Evolutionary conservation across 2,797 vertebrate genomes (phyloP).

Genomic region (Danio aesculapii): DNA sequence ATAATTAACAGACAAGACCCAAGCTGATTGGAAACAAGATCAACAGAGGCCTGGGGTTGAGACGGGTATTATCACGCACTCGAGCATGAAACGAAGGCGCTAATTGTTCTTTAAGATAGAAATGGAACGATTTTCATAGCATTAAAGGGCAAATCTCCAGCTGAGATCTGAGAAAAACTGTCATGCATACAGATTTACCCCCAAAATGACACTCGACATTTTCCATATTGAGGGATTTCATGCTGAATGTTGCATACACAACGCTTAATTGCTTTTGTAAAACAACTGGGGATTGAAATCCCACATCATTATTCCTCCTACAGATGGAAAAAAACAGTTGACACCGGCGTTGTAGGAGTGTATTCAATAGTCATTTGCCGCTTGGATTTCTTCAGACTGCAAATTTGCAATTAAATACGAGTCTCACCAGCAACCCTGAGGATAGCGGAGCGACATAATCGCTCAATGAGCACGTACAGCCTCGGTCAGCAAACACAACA

Average conservation of each 20-base stretch:
- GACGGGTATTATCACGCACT: slow-evolving; percentile 33
- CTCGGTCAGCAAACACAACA: slow-evolving; percentile 33
- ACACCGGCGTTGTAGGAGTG: slow-evolving; percentile 38
- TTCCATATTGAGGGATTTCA: slow-evolving; percentile 41
- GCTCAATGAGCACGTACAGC: slow-evolving; percentile 29
- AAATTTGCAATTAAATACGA: slow-evolving; percentile 47
- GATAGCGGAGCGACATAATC: slow-evolving; percentile 12
- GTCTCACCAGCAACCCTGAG: slow-evolving; percentile 30
- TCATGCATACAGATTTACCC: slow-evolving; percentile 37
- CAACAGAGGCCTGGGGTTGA: slow-evolving; percentile 39
- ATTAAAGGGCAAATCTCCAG: slow-evolving; percentile 45
- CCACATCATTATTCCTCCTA: slow-evolving; percentile 43
- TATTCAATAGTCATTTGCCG: slow-evolving; percentile 47
- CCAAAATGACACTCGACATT: slow-evolving; percentile 32
- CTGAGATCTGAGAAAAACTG: slow-evolving; percentile 8
- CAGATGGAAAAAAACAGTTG: slow-evolving; percentile 43
- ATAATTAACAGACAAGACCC: slow-evolving; percentile 50
- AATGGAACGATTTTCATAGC: slow-evolving; percentile 45
- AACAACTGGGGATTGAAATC: slow-evolving; percentile 50
- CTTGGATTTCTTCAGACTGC: slow-evolving; percentile 43
- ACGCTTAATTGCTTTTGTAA: slow-evolving; percentile 44
- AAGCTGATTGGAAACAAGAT: slow-evolving; percentile 46
- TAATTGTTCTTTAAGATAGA: slow-evolving; percentile 44
- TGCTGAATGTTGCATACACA: slow-evolving; percentile 39
- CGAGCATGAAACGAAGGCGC: slow-evolving; percentile 25